phyloP scores from a whole-genome alignment of 2,113 vertebrate genomes.

The Nannospalax galili region DNA sequence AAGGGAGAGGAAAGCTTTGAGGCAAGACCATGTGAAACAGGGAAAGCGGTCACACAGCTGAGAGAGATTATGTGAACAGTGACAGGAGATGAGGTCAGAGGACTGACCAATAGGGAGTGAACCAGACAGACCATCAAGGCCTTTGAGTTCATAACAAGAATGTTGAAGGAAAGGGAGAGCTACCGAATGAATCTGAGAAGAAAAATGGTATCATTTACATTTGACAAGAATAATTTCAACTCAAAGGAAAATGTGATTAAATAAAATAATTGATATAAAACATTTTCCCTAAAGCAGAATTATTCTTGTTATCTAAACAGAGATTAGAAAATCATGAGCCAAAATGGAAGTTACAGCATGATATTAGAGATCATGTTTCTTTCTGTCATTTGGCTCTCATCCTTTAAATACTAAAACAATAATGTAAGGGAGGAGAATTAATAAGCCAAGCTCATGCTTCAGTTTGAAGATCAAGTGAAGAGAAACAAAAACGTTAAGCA shows the following conservation, averaged over 20 bases:
- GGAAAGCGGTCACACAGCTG: background rate
- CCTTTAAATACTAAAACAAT: slow-evolving; percentile 7
- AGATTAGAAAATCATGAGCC: background rate
- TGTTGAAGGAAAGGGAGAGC: background rate
- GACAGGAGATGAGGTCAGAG: background rate
- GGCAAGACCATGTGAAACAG: background rate
- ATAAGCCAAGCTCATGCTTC: background rate
- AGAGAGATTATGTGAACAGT: background rate
- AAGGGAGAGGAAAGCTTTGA: background rate
- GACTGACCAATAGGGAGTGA: background rate
- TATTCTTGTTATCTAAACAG: background rate
- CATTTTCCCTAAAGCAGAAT: background rate
- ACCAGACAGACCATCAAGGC: background rate
- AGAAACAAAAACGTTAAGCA: background rate
- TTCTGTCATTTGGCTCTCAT: background rate
- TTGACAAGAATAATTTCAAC: background rate
- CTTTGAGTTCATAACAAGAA: background rate
- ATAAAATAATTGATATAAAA: background rate
- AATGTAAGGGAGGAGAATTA: background rate
- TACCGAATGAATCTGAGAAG: background rate
- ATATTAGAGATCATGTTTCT: background rate
- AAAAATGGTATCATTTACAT: background rate
- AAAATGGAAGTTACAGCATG: background rate
- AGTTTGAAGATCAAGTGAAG: background rate
- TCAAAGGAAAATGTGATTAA: background rate